Evolutionary conservation across 2,888 invertebrate species (phyloP).

Genomic region (Gastracanthus pulcherrimus): DNA sequence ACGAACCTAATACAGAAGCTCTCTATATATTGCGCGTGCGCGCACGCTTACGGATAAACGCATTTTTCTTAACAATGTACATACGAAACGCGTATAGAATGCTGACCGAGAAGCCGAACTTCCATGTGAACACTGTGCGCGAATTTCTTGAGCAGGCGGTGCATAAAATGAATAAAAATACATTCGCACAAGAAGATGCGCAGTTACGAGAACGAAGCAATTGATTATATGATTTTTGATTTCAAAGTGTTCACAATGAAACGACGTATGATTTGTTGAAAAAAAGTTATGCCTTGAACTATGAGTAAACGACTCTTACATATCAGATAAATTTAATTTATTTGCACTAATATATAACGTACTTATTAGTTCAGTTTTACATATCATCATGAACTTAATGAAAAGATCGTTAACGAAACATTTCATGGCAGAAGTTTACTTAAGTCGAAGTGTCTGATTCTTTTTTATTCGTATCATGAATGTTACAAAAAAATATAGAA

Average conservation of each 20-base stretch:
- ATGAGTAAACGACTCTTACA: slow-evolving; percentile 8
- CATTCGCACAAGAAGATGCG: too few species aligned
- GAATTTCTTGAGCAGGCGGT: too few species aligned
- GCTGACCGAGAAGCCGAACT: too few species aligned
- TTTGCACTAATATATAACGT: slow-evolving; percentile 19
- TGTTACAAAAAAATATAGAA: slow-evolving; percentile 3
- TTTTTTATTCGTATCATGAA: background rate
- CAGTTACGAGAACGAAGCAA: too few species aligned
- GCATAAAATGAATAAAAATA: too few species aligned
- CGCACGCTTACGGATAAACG: too few species aligned
- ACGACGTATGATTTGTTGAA: background rate
- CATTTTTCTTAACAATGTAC: background rate
- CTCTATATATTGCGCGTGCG: too few species aligned
- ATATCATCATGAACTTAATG: background rate
- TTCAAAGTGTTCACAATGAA: background rate
- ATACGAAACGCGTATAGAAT: too few species aligned
- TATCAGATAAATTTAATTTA: slow-evolving; percentile 35
- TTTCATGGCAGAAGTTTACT: slow-evolving; percentile 3
- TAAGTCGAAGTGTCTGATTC: background rate
- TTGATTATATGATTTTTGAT: background rate
- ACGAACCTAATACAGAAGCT: background rate
- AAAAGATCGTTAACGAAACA: background rate
- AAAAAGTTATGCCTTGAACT: slow-evolving; percentile 12
- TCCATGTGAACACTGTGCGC: too few species aligned
- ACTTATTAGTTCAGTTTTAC: slow-evolving; percentile 11